Evolutionary conservation across 2,113 vertebrate genomes (phyloP).

Genomic region (Grus americana): DNA sequence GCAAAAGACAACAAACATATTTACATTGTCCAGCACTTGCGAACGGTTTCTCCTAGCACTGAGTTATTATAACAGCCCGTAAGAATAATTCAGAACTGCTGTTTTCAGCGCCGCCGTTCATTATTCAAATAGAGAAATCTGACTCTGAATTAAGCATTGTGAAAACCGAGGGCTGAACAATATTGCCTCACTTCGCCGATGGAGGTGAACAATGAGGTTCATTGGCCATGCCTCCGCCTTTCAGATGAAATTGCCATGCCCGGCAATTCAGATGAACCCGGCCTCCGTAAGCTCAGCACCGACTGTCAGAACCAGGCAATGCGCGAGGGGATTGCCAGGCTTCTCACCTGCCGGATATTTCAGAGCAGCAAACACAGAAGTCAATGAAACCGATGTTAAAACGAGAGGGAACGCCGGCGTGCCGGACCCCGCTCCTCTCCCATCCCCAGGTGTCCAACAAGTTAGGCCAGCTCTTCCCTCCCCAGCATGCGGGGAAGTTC

Average conservation of each 20-base stretch:
- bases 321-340: fast-evolving
- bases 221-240: background rate
- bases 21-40: background rate
- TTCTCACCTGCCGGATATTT: background rate
- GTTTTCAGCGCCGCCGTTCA: background rate
- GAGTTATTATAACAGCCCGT: background rate
- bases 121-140: background rate
- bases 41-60: background rate
- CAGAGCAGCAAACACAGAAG: background rate
- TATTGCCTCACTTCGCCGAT: background rate
- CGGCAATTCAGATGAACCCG: background rate
- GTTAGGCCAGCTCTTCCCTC: background rate
- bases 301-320: background rate
- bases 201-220: background rate
- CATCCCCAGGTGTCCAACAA: background rate
- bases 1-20: background rate
- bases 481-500: background rate
- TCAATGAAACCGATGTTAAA: background rate
- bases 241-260: background rate
- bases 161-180: background rate
- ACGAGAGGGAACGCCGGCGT: fast-evolving
- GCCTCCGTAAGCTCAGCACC: background rate
- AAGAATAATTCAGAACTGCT: background rate
- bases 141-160: background rate
- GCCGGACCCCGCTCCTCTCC: background rate